Evolutionary conservation across 2,888 invertebrate species (phyloP), one percentile per base, ranked within the genome.

Genomic region (Nowickia ferox): DNA sequence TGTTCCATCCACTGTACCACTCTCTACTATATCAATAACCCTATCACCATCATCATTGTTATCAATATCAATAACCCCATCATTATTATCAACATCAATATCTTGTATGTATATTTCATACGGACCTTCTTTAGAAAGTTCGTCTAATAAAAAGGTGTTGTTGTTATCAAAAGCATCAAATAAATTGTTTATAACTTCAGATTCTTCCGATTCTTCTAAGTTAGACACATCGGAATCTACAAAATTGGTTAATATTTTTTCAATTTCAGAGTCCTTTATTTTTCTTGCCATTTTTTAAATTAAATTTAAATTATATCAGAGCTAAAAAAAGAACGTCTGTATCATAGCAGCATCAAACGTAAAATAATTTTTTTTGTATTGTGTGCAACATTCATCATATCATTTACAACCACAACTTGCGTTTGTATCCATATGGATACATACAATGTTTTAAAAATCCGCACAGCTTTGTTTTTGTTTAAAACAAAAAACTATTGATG

Each of bases 251-350:
- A 66, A 69, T 61, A 75, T 44, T 76, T 76, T 51, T 66, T 68
- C 51, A 61, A 76, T 84, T 51, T 77, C 84, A 53, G 59, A 30
- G 38, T 86, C 69, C 17, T 71, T 63, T 17, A 74, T 51, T 76
- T 48, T 71, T 68, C 69, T 77, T 48, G 77, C n/a, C 68, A 65
- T 75, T 82, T 87, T 84, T 13, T 38, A 55, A n/a, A n/a, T 69
- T 22, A 19, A 59, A 59, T 30, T 11, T 9, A 69, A 13, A 42
- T 38, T n/a, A n/a, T 10, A 22, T 22, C 22, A 22, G 22, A 22
- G 22, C 22, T 22, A n/a, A 1, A 22, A 22, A 22, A 22, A 22
- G 22, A 22, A 22, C 22, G 22, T 22, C 22, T 22, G 22, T 22
- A 22, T 22, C 22, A 22, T 2, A 22, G 46, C 13, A 46, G 13